These are phyloP conservation scores for Bhutanitis thaidina DNA, from an alignment of 2,888 invertebrate species.

Conservation along the genomic window DNA sequence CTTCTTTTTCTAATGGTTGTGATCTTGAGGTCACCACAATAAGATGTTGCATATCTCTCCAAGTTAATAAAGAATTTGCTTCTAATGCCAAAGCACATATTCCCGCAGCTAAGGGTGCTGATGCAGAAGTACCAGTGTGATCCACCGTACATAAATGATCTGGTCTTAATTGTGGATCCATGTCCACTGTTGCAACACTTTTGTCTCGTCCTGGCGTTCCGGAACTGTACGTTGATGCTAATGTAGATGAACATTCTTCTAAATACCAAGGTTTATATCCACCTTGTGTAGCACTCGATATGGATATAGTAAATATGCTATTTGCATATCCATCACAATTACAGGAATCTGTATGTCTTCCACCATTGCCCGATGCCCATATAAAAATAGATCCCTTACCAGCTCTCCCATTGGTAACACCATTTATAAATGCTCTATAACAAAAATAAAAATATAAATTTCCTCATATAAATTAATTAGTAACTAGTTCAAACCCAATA, in stretches of 20 bases:
- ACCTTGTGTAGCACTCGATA: conserved; percentile 97
- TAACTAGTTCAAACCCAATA: too few species aligned
- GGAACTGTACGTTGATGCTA: conserved; percentile 98
- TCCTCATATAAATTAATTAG: neutral
- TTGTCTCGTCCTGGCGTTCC: conserved; percentile 95
- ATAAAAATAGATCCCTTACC: conserved; percentile 98
- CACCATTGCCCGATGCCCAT: conserved; percentile 99
- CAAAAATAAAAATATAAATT: conserved; percentile 47
- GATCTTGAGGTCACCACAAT: conserved; percentile 94
- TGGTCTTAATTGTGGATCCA: conserved; percentile 91
- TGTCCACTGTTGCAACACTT: conserved; percentile 94
- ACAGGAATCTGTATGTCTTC: conserved; percentile 96
- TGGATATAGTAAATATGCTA: conserved; percentile 98
- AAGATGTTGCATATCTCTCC: conserved; percentile 98
- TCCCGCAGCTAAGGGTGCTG: conserved; percentile 96
- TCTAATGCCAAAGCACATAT: conserved; percentile 95
- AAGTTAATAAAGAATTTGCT: conserved; percentile 94
- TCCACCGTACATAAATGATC: conserved; percentile 94
- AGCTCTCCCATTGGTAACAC: conserved; percentile 93
- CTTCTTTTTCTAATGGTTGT: conserved; percentile 92
- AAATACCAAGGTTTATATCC: conserved; percentile 98
- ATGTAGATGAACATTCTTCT: conserved; percentile 99
- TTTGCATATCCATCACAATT: conserved; percentile 99
- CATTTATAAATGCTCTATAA: conserved; percentile 93
- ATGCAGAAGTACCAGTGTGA: conserved; percentile 95